Evolutionary conservation across 1,140 invertebrate genomes (phyloP).

Genomic region (Mya arenaria): DNA sequence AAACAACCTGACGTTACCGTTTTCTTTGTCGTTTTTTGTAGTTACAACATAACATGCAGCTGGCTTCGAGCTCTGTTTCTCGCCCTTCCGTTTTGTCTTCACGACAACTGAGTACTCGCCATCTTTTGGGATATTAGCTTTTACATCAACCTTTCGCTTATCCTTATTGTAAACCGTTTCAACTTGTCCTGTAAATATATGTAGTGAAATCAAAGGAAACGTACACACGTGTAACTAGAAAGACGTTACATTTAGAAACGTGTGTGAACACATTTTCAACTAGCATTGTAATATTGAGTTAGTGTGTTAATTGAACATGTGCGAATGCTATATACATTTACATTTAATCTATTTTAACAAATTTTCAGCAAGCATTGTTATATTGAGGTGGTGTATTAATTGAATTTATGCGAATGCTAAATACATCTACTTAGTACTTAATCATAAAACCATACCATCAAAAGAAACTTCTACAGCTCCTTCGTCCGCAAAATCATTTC

Average conservation of each 20-base stretch:
- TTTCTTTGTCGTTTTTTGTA: not conserved
- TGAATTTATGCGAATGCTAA: not conserved
- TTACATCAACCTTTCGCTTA: not conserved
- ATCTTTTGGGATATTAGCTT: not conserved
- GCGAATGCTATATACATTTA: not conserved
- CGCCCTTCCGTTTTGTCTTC: not conserved
- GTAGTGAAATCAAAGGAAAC: too few relatives aligned
- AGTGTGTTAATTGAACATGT: not conserved
- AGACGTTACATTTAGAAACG: not conserved
- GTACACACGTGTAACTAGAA: not conserved
- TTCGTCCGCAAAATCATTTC: not conserved
- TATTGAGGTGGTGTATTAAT: not conserved
- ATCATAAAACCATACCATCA: not conserved
- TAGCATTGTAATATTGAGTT: not conserved
- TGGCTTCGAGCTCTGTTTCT: not conserved
- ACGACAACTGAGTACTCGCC: slow-evolving; percentile 9
- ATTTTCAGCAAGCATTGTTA: not conserved
- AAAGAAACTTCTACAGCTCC: not conserved
- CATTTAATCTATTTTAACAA: not conserved
- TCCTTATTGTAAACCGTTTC: slow-evolving; percentile 5
- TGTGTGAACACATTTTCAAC: not conserved
- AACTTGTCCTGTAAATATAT: not conserved
- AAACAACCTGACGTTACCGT: too few relatives aligned
- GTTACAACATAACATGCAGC: slow-evolving; percentile 18
- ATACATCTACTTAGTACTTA: not conserved